Percentiles rank a stretch among this genome's conserved stretches.
Conservation (phyloP, 2,888 invertebrate genomes). For the Nemotelus nigrinus region DNA sequence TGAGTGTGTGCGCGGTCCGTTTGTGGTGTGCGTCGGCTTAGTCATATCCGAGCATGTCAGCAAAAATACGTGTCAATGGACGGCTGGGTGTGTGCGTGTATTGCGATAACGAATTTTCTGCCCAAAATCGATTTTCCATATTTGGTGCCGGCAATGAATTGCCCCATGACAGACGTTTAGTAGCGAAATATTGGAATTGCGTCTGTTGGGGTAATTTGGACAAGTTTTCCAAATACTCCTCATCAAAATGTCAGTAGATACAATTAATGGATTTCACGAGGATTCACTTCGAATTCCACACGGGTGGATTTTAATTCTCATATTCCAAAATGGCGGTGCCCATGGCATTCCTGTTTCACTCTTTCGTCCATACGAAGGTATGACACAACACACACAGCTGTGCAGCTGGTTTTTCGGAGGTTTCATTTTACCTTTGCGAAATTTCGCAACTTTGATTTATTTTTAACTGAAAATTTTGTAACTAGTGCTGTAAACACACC, state of each 20-base stretch:
- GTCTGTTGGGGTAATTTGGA: too few relatives aligned
- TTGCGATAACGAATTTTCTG: conserved; percentile 49
- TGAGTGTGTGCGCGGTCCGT: conserved; percentile 10
- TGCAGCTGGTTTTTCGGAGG: not conserved
- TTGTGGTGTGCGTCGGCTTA: conserved; percentile 10
- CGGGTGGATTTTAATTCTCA: conserved; percentile 11
- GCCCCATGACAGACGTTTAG: not conserved
- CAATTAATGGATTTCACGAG: too few relatives aligned
- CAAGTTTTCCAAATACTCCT: too few relatives aligned
- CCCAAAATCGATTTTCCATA: conserved; percentile 51
- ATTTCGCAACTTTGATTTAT: too few relatives aligned
- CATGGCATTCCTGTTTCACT: not conserved
- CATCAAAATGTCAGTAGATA: too few relatives aligned
- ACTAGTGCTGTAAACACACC: too few relatives aligned
- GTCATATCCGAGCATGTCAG: conserved; percentile 20
- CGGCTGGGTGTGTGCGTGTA: conserved; percentile 4
- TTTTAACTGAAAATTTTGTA: too few relatives aligned
- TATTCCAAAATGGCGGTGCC: conserved; percentile 47
- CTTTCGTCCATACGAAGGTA: not conserved
- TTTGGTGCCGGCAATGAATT: conserved; percentile 43
- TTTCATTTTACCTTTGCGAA: not conserved
- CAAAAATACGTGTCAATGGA: conserved; percentile 31
- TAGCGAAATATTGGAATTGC: too few relatives aligned
- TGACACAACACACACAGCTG: conserved; percentile 15
- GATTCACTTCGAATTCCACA: not conserved